phyloP scores from a whole-genome alignment of 2,113 vertebrate species.

The Phrynosoma platyrhinos region DNA sequence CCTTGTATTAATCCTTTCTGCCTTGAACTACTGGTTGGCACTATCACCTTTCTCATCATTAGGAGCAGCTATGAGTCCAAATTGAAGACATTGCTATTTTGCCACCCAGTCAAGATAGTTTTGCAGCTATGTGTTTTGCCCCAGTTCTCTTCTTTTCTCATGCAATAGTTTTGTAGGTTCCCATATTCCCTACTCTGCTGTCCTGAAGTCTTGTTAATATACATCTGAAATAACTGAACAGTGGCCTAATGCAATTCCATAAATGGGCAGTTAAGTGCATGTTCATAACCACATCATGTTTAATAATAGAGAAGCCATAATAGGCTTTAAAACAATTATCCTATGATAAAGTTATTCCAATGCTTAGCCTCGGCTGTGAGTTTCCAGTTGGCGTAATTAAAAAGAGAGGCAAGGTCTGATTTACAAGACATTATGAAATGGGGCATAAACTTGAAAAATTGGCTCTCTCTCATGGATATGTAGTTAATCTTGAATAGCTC shows the following conservation, averaged over 20 bases:
- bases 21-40: not conserved
- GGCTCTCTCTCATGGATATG: constrained; percentile 36
- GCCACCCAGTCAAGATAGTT: not conserved
- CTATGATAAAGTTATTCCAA: constrained; percentile 50
- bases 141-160: constrained; percentile 20
- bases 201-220: constrained; percentile 12
- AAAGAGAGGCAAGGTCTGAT: constrained; percentile 53
- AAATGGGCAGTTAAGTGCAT: constrained; percentile 57
- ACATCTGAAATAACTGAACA: constrained; percentile 25
- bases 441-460: constrained; percentile 66
- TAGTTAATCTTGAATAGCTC: constrained; percentile 55
- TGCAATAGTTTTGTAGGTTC: not conserved
- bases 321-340: constrained; percentile 62
- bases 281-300: constrained; percentile 48
- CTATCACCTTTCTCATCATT: not conserved
- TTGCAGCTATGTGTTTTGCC: not conserved
- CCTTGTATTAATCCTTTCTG: not conserved
- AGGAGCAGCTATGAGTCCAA: not conserved
- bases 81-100: not conserved
- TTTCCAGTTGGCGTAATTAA: constrained; percentile 56
- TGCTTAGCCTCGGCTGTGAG: constrained; percentile 47
- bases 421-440: constrained; percentile 68
- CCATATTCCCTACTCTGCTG: not conserved
- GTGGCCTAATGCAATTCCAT: constrained; percentile 18
- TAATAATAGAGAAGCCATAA: constrained; percentile 59